These are phyloP conservation scores for Margaritifera margaritifera DNA, from an alignment of 2,888 invertebrate genomes.

Conservation along the genomic window DNA sequence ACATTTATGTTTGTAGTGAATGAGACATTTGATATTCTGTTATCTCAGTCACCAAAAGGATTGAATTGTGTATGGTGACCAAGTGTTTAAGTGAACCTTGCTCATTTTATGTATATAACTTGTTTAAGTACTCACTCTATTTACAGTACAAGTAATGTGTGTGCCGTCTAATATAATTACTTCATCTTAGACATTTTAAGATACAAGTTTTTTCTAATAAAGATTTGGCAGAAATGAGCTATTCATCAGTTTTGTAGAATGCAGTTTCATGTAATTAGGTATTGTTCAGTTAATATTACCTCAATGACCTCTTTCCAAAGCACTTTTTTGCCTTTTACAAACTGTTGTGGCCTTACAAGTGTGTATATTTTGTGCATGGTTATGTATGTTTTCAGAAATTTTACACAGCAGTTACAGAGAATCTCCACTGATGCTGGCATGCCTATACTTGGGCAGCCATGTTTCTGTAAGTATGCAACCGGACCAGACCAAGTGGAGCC, in stretches of 20 bases:
- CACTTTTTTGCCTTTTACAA: too few species aligned
- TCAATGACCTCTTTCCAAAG: neutral
- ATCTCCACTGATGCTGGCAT: slow-evolving; percentile 99
- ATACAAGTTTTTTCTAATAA: neutral
- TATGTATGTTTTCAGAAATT: slow-evolving; percentile 79
- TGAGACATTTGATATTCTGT: too few species aligned
- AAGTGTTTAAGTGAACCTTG: too few species aligned
- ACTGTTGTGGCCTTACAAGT: neutral
- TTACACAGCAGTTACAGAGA: slow-evolving; percentile 97
- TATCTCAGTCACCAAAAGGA: too few species aligned
- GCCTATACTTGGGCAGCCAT: slow-evolving; percentile 96
- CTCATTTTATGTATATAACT: too few species aligned
- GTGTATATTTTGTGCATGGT: too few species aligned
- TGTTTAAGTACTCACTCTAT: too few species aligned
- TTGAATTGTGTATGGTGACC: too few species aligned
- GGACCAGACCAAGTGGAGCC: slow-evolving; percentile 99
- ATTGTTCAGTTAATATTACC: neutral
- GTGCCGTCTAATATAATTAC: too few species aligned
- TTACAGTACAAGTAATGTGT: too few species aligned
- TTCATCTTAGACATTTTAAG: neutral
- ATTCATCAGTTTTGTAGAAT: neutral
- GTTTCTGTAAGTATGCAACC: slow-evolving; percentile 99
- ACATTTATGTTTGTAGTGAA: too few species aligned
- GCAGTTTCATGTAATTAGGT: neutral
- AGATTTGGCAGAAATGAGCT: neutral